A percentile compares a stretch with the other conserved stretches of the same genome.
These are phyloP conservation scores for Conus betulinus DNA, from an alignment of 1,140 invertebrate genomes.

Conservation along the genomic window DNA sequence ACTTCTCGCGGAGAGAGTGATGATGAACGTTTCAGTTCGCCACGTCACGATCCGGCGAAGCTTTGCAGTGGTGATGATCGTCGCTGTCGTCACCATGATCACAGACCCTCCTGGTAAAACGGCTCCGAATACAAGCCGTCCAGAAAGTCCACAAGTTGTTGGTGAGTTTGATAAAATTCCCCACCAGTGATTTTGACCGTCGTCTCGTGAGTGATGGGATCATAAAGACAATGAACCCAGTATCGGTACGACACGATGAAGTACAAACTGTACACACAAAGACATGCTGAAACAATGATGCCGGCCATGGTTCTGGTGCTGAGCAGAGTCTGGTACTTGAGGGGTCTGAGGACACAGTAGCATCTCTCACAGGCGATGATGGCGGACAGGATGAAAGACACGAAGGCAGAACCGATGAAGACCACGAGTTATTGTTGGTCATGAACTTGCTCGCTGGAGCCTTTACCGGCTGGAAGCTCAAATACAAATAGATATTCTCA, in stretches of 20 bases:
- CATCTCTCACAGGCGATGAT: slow-evolving; percentile 24
- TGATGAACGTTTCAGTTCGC: neutral
- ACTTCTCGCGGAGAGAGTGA: neutral
- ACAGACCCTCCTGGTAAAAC: neutral
- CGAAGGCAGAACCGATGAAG: too few relatives aligned
- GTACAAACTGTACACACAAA: too few relatives aligned
- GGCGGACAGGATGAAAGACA: neutral
- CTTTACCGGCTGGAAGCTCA: neutral
- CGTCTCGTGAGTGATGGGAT: neutral
- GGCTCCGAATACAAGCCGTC: neutral
- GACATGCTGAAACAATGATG: too few relatives aligned
- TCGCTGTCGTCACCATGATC: neutral
- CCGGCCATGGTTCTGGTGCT: too few relatives aligned
- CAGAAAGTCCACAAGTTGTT: neutral
- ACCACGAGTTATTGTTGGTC: too few relatives aligned
- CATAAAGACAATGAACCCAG: too few relatives aligned
- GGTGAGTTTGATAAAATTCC: neutral
- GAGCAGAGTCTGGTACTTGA: neutral
- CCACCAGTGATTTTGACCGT: neutral
- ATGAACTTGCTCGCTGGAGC: neutral
- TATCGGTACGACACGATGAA: too few relatives aligned
- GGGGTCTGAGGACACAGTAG: slow-evolving; percentile 7
- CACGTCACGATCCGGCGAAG: neutral
- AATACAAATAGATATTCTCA: neutral
- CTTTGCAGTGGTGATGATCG: neutral